Conservation (phyloP, 2,113 vertebrate species). For the Oryctolagus cuniculus region DNA sequence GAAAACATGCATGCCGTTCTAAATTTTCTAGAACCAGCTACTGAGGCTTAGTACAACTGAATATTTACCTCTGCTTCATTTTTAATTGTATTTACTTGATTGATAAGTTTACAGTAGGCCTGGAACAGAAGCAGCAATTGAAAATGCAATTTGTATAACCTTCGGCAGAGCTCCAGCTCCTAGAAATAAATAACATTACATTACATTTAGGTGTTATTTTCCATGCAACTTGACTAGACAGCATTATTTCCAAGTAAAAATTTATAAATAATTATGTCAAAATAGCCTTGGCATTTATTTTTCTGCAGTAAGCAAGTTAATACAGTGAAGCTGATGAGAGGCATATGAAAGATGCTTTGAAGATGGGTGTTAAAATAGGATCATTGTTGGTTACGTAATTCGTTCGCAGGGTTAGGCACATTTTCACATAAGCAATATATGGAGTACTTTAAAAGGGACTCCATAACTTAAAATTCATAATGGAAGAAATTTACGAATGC, state of each 20-base stretch:
- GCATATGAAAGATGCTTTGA: conserved; percentile 78
- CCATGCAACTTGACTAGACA: conserved; percentile 54
- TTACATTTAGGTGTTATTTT: conserved; percentile 46
- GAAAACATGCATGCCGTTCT: background rate
- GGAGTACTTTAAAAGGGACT: conserved; percentile 55
- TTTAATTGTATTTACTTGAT: conserved; percentile 95
- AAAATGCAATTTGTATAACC: conserved; percentile 98
- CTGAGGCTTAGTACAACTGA: background rate
- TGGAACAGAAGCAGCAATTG: conserved; percentile 99
- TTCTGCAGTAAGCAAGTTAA: conserved; percentile 85
- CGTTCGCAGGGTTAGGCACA: conserved; percentile 75
- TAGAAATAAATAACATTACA: conserved; percentile 79
- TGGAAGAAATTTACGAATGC: conserved; percentile 25
- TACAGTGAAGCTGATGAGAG: conserved; percentile 82
- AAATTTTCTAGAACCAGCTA: background rate
- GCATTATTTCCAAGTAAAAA: conserved; percentile 67
- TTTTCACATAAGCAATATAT: conserved; percentile 71
- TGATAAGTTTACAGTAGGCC: conserved; percentile 98
- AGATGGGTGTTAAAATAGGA: conserved; percentile 73
- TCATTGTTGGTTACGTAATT: conserved; percentile 59
- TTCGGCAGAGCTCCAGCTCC: conserved; percentile 98
- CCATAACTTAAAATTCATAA: background rate
- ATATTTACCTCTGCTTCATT: conserved; percentile 96
- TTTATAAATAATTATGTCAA: conserved; percentile 80
- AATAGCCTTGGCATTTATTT: conserved; percentile 58